Conservation (phyloP, 2,797 vertebrate species). For the Sebastes cheni region DNA sequence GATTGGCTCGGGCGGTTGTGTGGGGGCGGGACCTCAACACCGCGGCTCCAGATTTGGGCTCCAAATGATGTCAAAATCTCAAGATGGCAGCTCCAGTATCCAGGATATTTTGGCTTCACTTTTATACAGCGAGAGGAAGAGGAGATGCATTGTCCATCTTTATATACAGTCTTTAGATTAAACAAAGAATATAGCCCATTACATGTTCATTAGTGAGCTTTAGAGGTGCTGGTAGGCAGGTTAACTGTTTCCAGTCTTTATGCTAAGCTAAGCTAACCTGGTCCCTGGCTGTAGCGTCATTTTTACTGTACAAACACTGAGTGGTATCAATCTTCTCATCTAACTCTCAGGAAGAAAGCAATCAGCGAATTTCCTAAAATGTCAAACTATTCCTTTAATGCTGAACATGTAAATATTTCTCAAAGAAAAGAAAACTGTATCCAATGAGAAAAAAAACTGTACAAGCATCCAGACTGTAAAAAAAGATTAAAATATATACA, state of each 20-base stretch:
- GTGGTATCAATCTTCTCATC: background rate
- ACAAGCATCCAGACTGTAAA: constrained; percentile 74
- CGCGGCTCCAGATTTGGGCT: too few relatives aligned
- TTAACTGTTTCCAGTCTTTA: background rate
- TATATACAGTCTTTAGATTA: background rate
- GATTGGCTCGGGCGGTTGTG: too few relatives aligned
- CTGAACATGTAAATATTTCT: constrained; percentile 54
- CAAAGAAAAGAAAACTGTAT: constrained; percentile 36
- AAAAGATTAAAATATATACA: constrained; percentile 77
- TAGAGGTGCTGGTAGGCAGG: background rate
- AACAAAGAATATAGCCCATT: background rate
- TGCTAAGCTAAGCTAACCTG: background rate
- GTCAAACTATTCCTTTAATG: constrained; percentile 12
- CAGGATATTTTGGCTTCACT: too few relatives aligned
- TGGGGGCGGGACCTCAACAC: too few relatives aligned
- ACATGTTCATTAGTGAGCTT: background rate
- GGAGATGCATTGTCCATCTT: too few relatives aligned
- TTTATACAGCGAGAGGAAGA: too few relatives aligned
- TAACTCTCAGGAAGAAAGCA: background rate
- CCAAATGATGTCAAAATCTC: too few relatives aligned
- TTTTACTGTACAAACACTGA: background rate
- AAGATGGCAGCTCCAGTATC: too few relatives aligned
- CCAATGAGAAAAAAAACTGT: constrained; percentile 60
- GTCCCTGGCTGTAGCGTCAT: background rate
- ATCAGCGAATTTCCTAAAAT: constrained; percentile 16